Percentiles rank a stretch among this genome's conserved stretches.
Conservation (phyloP, 2,888 invertebrate species). For the Lumbricus terrestris region DNA sequence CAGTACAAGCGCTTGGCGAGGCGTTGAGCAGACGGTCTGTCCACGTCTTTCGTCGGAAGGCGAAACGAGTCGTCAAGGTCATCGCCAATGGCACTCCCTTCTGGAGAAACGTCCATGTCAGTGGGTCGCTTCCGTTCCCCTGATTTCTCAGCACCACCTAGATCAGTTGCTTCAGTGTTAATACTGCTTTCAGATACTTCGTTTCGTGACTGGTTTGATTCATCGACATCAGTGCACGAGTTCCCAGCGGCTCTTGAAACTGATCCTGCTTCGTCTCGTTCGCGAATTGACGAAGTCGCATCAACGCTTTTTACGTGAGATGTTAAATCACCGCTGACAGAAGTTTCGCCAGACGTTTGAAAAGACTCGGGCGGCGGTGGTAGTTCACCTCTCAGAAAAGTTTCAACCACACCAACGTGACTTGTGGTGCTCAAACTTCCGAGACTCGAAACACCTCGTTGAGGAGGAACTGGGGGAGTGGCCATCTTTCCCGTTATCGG, state of each 20-base stretch:
- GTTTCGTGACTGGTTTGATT: not conserved
- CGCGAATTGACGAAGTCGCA: not conserved
- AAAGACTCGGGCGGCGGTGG: not conserved
- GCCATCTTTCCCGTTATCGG: not conserved
- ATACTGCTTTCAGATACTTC: not conserved
- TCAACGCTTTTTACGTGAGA: not conserved
- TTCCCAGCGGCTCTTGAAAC: not conserved
- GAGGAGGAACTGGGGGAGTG: not conserved
- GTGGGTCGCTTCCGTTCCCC: not conserved
- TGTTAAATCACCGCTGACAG: not conserved
- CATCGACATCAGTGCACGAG: not conserved
- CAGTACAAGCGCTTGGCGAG: conserved; percentile 90
- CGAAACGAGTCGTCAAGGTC: not conserved
- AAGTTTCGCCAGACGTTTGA: not conserved
- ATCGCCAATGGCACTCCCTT: not conserved
- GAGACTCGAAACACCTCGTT: not conserved
- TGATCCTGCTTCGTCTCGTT: not conserved
- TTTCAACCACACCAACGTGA: not conserved
- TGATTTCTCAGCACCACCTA: not conserved
- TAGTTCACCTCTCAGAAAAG: not conserved
- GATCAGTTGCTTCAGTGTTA: not conserved
- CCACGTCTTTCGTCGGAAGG: conserved; percentile 73
- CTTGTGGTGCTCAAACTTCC: not conserved
- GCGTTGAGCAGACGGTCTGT: conserved; percentile 89
- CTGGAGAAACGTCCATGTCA: not conserved